Conservation (phyloP, 2,888 invertebrate genomes). For the Autographa pulchrina region DNA sequence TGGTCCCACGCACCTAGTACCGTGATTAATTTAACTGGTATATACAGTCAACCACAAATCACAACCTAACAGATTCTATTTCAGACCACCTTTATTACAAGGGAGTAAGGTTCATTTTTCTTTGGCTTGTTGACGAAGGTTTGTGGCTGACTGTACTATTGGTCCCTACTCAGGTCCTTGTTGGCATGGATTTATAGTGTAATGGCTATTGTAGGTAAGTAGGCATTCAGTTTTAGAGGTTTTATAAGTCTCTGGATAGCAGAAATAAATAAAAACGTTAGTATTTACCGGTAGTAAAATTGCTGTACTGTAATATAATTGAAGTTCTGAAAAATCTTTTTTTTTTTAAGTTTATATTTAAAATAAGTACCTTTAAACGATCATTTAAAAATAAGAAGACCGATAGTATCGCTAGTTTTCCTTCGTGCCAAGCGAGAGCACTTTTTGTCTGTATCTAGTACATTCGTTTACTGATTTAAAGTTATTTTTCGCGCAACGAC, state of each 20-base stretch:
- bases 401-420: too few relatives aligned
- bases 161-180: constrained; percentile 18
- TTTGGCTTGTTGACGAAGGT: not conserved
- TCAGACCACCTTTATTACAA: not conserved
- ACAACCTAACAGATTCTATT: not conserved
- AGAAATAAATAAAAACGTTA: too few relatives aligned
- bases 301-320: too few relatives aligned
- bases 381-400: too few relatives aligned
- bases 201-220: constrained; percentile 14
- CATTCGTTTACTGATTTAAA: too few relatives aligned
- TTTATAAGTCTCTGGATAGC: not conserved
- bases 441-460: too few relatives aligned
- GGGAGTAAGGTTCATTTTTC: not conserved
- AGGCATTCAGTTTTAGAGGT: not conserved
- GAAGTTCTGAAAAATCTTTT: too few relatives aligned
- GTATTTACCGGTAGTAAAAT: too few relatives aligned
- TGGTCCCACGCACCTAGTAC: constrained; percentile 23
- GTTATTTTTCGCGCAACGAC: too few relatives aligned
- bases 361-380: too few relatives aligned
- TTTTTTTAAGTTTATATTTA: too few relatives aligned
- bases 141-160: not conserved
- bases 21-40: constrained; percentile 48
- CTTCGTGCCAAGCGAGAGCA: too few relatives aligned
- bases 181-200: constrained; percentile 2
- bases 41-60: not conserved